Base-by-base conservation (phyloP, 2,113 vertebrate species). In the Bos indicus region DNA sequence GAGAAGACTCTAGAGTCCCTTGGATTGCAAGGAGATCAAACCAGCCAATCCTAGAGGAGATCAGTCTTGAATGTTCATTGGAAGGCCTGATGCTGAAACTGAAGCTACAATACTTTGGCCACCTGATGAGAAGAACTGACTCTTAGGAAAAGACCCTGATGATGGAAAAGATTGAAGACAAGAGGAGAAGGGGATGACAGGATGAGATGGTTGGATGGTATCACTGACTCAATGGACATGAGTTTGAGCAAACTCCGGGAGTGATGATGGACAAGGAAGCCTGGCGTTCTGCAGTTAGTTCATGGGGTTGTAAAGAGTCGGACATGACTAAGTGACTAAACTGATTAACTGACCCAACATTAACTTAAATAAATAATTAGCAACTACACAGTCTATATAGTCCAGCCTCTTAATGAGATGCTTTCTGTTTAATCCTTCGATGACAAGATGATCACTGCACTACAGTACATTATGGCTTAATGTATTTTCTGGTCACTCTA, bases 331-430 rank as follows among this genome's bases (percentile, higher is more conserved):
- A 40, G 10, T 6, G n/a, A 71, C 67, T 71, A 12, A 40, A 36
- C 19, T 40, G 67, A 36, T 40, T 36, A 71, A 71, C 64, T 40
- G 16, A 11, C 4, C 51, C 46, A 48, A 77, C 25, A 62, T 40
- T 74, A 88, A 86, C 59, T 85, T 59, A 82, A 94, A 91, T n/a
- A 57, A 88, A 80, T 80, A 23, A 33, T 81, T 90, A 26, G 13
- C 52, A 43, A 48, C 43, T 30, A 40, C 21, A 30, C 23, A n/a
- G 7, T 28, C 23, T 46, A 33, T 36, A 90, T 60, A 90, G 43
- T 86, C 54, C 30, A 60, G 43, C 25, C 17, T 71, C 48, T 21
- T 80, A 36, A 7, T 9, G 25, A n/a, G 26, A 80, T 67, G 1
- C 7, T 40, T 80, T 92, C 30, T 52, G 7, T 36, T 85, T 82